Evolutionary conservation across 1,140 invertebrate species (phyloP).

Genomic region (Formica selysi): DNA sequence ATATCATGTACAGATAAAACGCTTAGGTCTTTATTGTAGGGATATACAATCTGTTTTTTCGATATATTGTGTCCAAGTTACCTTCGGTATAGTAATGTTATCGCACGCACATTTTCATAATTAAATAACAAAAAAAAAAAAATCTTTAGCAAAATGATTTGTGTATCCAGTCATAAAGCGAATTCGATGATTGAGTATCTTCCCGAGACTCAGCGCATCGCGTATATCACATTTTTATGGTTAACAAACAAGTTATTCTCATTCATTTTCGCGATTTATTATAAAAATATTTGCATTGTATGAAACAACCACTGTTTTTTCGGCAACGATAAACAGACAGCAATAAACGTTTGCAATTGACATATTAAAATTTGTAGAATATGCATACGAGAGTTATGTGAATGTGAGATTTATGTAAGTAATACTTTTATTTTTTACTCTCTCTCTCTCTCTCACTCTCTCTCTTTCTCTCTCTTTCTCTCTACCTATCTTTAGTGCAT

Average conservation of each 20-base stretch:
- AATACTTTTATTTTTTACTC: background rate
- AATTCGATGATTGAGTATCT: constrained; percentile 40
- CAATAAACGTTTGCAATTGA: constrained; percentile 22
- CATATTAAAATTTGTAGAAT: constrained; percentile 14
- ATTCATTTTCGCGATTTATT: background rate
- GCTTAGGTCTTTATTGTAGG: constrained; percentile 48
- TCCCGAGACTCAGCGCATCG: constrained; percentile 45
- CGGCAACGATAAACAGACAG: background rate
- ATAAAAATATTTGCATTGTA: constrained; percentile 16
- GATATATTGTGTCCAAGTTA: constrained; percentile 23
- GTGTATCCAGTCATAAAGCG: background rate
- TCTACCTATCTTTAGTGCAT: background rate
- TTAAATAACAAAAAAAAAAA: constrained; percentile 1
- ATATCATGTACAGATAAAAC: constrained; percentile 36
- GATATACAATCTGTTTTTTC: constrained; percentile 48
- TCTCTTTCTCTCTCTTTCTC: background rate
- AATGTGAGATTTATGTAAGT: background rate
- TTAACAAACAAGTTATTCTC: constrained; percentile 16
- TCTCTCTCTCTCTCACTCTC: background rate
- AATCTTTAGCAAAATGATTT: constrained; percentile 10
- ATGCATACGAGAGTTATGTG: background rate
- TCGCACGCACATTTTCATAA: constrained; percentile 1
- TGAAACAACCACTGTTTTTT: background rate
- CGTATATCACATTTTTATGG: background rate
- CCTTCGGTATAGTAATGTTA: constrained; percentile 6